Evolutionary conservation across 1,140 invertebrate genomes (phyloP).

Genomic region (Leptinotarsa defecta): DNA sequence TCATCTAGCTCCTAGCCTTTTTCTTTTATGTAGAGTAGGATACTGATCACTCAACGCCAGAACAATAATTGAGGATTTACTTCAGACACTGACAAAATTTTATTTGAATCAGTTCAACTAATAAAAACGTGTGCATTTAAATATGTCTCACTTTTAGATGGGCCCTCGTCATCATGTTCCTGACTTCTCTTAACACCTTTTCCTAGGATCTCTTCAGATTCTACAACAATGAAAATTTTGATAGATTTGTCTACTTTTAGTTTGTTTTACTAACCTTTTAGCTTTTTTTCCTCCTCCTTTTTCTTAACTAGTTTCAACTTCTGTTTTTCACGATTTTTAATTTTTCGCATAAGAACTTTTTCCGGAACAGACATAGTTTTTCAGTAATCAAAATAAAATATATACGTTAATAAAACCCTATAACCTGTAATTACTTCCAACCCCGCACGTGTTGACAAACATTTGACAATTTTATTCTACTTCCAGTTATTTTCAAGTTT

Average conservation of each 20-base stretch:
- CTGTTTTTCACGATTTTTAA: constrained; percentile 75
- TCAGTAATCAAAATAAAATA: not conserved
- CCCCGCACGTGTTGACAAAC: not conserved
- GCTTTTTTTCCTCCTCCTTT: constrained; percentile 57
- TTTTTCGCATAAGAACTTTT: constrained; percentile 77
- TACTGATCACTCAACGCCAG: not conserved
- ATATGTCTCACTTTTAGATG: constrained; percentile 31
- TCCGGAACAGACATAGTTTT: constrained; percentile 72
- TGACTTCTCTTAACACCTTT: constrained; percentile 35
- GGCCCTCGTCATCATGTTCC: constrained; percentile 32
- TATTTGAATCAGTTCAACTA: not conserved
- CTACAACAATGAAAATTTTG: constrained; percentile 17
- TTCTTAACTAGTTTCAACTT: constrained; percentile 66
- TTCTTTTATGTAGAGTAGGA: too few relatives aligned
- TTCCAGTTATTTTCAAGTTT: too few relatives aligned
- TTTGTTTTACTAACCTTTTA: constrained; percentile 28
- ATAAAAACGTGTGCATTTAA: not conserved
- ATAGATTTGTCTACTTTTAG: not conserved
- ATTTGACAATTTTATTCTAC: not conserved
- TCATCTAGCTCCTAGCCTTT: too few relatives aligned
- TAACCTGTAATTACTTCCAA: not conserved
- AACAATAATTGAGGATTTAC: not conserved
- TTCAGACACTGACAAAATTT: not conserved
- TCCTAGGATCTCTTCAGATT: constrained; percentile 23
- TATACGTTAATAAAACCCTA: not conserved